These are phyloP conservation scores for Odontothrips loti DNA, from an alignment of 2,888 invertebrate species.

Conservation along the genomic window DNA sequence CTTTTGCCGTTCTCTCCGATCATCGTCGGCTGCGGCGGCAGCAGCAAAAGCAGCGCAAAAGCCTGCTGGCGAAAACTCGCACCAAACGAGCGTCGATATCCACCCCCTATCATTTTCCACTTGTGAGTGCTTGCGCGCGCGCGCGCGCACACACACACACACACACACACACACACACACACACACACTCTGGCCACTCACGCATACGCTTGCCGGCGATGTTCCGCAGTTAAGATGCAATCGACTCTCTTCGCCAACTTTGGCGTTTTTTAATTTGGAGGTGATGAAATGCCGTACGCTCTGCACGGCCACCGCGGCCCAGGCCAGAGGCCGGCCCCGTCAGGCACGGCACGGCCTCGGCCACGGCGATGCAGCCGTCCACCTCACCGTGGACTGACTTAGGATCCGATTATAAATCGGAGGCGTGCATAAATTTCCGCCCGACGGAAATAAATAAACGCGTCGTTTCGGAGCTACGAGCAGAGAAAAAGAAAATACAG, in stretches of 20 bases:
- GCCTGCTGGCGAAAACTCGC: too few species aligned
- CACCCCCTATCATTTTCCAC: conserved; percentile 6
- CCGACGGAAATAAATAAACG: too few species aligned
- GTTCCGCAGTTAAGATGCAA: not conserved
- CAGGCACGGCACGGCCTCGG: too few species aligned
- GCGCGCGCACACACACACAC: not conserved
- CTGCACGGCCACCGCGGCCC: too few species aligned
- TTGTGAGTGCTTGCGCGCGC: not conserved
- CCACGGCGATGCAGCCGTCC: too few species aligned
- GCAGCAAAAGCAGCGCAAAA: not conserved
- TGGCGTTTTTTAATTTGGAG: conserved; percentile 1
- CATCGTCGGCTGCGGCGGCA: not conserved
- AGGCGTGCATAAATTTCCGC: not conserved
- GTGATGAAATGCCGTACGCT: too few species aligned
- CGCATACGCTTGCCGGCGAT: not conserved
- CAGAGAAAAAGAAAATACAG: too few species aligned
- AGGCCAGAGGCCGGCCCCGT: too few species aligned
- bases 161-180: not conserved
- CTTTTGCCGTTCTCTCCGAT: not conserved
- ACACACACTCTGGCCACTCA: not conserved
- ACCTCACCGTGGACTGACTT: too few species aligned
- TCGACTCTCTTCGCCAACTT: not conserved
- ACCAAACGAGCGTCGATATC: not conserved
- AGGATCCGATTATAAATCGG: too few species aligned
- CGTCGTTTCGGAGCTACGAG: too few species aligned